These are phyloP conservation scores for Mareca strepera DNA, from an alignment of 2,797 vertebrate genomes.

Conservation along the genomic window DNA sequence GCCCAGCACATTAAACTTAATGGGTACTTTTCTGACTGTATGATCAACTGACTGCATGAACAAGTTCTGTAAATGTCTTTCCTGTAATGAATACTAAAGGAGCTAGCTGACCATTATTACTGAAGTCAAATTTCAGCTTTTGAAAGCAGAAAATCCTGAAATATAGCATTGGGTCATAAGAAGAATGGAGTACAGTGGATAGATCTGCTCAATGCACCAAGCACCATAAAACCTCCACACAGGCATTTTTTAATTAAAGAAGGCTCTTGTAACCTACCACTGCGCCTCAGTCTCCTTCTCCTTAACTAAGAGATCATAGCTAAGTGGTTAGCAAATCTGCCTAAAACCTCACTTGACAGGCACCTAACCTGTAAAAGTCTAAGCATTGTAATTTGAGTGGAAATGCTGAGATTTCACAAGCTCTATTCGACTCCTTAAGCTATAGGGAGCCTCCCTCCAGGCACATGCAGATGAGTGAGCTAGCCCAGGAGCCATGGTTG, in stretches of 20 bases:
- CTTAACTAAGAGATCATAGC: not conserved
- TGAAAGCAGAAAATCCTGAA: not conserved
- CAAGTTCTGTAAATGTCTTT: not conserved
- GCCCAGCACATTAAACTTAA: not conserved
- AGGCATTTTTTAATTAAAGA: not conserved
- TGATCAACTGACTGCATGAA: not conserved
- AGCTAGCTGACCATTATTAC: not conserved
- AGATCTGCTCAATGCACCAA: not conserved
- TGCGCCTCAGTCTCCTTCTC: not conserved
- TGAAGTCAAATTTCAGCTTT: not conserved
- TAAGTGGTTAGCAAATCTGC: not conserved
- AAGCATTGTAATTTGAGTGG: not conserved
- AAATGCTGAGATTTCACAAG: constrained; percentile 33
- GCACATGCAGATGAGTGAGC: not conserved
- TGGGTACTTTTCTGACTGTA: not conserved
- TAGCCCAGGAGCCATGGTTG: rapidly evolving
- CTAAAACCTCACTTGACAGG: constrained; percentile 6
- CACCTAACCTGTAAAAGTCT: not conserved
- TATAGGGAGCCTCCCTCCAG: not conserved
- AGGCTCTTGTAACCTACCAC: not conserved
- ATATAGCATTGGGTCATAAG: not conserved
- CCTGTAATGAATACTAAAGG: not conserved
- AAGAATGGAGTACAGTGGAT: not conserved
- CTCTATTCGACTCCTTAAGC: not conserved
- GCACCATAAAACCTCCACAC: not conserved